phyloP scores from a whole-genome alignment of 2,113 vertebrate species.

The Argyrosomus japonicus region DNA sequence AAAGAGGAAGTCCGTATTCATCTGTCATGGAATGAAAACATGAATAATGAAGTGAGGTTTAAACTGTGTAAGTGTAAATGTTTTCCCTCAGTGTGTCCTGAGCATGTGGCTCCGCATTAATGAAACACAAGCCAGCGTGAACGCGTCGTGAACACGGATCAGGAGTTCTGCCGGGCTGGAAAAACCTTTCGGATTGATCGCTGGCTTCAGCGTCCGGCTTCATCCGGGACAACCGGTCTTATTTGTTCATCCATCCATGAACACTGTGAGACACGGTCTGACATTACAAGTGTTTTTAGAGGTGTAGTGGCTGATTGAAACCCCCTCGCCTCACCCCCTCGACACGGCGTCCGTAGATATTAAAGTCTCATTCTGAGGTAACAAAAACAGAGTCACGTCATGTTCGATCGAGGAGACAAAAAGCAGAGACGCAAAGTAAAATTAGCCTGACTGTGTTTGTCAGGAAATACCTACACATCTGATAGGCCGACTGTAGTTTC shows the following conservation, averaged over 20 bases:
- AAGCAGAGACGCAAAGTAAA: conserved; percentile 54
- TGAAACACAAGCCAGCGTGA: conserved; percentile 7
- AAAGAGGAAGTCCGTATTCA: no score
- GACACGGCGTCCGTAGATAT: no score
- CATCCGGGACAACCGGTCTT: no score
- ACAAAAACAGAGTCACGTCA: background rate
- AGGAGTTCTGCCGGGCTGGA: background rate
- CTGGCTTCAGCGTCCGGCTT: no score
- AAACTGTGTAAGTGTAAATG: background rate
- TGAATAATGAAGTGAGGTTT: no score
- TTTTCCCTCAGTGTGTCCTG: background rate
- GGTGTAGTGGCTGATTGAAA: no score
- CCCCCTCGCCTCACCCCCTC: no score
- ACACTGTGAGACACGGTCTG: no score
- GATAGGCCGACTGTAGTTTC: conserved; percentile 69
- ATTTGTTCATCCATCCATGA: no score
- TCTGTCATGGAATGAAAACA: no score
- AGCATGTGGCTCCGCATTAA: conserved; percentile 34
- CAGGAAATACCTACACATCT: conserved; percentile 84
- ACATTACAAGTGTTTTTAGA: no score
- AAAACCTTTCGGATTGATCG: background rate
- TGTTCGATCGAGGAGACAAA: conserved; percentile 9
- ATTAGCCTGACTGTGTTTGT: conserved; percentile 71
- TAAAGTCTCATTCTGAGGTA: no score
- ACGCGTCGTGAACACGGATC: conserved; percentile 29